Evolutionary conservation across 2,888 invertebrate species (phyloP), one percentile per base, ranked within the genome.

Genomic region (Seira musarum): DNA sequence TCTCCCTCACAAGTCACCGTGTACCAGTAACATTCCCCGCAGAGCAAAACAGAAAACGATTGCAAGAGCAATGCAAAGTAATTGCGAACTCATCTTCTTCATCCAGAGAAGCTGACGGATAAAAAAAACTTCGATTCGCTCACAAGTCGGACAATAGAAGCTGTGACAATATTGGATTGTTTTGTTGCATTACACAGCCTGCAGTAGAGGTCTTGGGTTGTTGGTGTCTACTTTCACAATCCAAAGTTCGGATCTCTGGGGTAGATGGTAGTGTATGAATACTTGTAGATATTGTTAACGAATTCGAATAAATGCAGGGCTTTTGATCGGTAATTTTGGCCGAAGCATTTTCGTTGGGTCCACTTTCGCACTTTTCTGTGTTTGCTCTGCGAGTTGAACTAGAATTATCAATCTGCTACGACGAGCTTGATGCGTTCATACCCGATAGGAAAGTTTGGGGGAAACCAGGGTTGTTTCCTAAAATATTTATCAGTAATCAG

Each of bases 401-500:
- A 22, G 24, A 10, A 10, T 5, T 6, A 10, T 10, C 64, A 24
- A 69, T 72, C 69, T 73, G 75, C 92, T 92, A 92, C 90, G 92
- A 92, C 88, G 92, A 92, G 89, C 92, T 92, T 82, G 92, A 92
- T 82, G 92, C 92, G 88, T 92, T 92, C 90, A 92, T 91, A 87
- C 92, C 92, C 88, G 92, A 92, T 89, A 92, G 92, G 65, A 86
- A 83, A 80, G 85, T 82, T 75, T 85, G 86, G 21, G 85, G 85
- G 73, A 86, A 86, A 68, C 86, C 86, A 64, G 84, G 85, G 66
- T 86, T 86, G 82, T 84, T 86, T 68, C 86, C 86, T 86, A 49
- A 21, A 71, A 80, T 73, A 25, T 69, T 46, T 60, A 35, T 35
- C 63, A 63, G 13, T 30, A 19, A 30, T 30, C n/a, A 19, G 15